Percentiles rank a stretch among this genome's conserved stretches.
phyloP scores from a whole-genome alignment of 2,888 invertebrate species.

The Torymus auratus region DNA sequence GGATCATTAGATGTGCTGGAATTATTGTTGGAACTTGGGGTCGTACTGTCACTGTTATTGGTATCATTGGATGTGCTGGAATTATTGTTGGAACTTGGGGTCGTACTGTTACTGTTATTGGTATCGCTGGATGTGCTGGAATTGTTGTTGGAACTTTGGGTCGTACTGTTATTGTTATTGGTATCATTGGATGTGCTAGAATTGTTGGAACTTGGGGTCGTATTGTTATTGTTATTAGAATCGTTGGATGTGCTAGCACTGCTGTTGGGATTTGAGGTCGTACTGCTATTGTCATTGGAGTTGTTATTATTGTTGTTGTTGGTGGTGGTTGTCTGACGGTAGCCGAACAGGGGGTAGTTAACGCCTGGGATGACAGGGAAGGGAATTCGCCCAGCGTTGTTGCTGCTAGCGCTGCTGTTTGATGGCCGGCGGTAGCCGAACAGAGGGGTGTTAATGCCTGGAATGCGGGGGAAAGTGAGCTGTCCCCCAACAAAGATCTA shows the following conservation, averaged over 20 bases:
- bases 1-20: not conserved
- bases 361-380: too few relatives aligned
- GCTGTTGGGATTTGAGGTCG: not conserved
- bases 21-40: too few relatives aligned
- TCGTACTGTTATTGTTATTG: not conserved
- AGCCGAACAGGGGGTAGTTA: too few relatives aligned
- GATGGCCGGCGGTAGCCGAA: too few relatives aligned
- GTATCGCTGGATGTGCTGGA: not conserved
- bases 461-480: slow-evolving; percentile 38
- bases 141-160: too few relatives aligned
- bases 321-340: too few relatives aligned
- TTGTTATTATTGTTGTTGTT: not conserved
- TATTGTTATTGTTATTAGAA: not conserved
- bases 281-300: not conserved
- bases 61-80: not conserved
- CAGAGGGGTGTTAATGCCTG: slow-evolving; percentile 36
- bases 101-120: not conserved
- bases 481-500: not conserved
- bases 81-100: too few relatives aligned
- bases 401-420: too few relatives aligned
- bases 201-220: not conserved
- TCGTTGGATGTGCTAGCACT: not conserved
- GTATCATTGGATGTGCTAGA: not conserved
- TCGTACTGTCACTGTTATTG: not conserved
- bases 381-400: too few relatives aligned